A percentile compares a stretch with the other conserved stretches of the same genome.
Conservation (phyloP, 2,888 invertebrate genomes). For the Scrobipalpa atriplicella region DNA sequence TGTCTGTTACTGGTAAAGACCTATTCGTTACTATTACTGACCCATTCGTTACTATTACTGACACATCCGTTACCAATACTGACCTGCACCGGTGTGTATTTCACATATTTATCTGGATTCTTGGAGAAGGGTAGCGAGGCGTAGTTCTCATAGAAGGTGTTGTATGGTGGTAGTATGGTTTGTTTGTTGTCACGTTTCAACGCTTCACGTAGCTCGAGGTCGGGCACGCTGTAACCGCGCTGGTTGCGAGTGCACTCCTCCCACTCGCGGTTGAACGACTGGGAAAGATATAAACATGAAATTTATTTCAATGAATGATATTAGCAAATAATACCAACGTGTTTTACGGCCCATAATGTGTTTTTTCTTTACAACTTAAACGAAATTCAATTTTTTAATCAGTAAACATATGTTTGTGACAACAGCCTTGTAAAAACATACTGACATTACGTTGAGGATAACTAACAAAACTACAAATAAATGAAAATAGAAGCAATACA, state of each 20-base stretch:
- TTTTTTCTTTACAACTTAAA: too few relatives aligned
- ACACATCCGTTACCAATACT: not conserved
- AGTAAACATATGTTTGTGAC: too few relatives aligned
- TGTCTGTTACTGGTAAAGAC: too few relatives aligned
- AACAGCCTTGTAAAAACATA: too few relatives aligned
- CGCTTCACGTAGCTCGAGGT: constrained; percentile 93
- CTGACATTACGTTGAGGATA: too few relatives aligned
- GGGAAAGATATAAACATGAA: constrained; percentile 28
- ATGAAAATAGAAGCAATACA: not conserved
- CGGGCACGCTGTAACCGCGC: constrained; percentile 96
- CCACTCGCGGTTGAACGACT: constrained; percentile 98
- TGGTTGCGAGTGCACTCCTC: constrained; percentile 94
- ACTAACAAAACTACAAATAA: too few relatives aligned
- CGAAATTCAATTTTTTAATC: too few relatives aligned
- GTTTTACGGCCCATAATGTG: too few relatives aligned
- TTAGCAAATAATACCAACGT: too few relatives aligned
- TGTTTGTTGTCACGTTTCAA: constrained; percentile 96
- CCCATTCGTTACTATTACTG: not conserved
- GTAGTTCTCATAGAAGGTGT: constrained; percentile 89
- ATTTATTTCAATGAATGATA: too few relatives aligned
- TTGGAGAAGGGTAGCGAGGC: constrained; percentile 92
- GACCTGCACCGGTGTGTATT: constrained; percentile 91
- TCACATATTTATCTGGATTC: constrained; percentile 96
- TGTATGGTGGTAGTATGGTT: constrained; percentile 93
- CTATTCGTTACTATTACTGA: not conserved